Evolutionary conservation across 2,888 invertebrate genomes (phyloP).

Genomic region (Miltochrista miniata): DNA sequence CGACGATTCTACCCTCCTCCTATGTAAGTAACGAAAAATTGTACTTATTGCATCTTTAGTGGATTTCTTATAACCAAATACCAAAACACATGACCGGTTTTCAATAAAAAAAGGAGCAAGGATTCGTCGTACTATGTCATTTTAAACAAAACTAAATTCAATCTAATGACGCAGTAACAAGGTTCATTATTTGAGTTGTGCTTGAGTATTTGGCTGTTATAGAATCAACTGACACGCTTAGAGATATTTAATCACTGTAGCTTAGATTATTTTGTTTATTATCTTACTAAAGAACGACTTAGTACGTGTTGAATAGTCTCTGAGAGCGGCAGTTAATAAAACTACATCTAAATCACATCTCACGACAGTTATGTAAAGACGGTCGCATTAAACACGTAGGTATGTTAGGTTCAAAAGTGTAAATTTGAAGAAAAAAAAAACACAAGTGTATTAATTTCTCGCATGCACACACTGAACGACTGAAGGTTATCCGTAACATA

Average conservation of each 20-base stretch:
- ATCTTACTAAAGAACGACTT: too few species aligned
- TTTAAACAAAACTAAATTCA: too few species aligned
- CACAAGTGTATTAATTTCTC: conserved; percentile 10
- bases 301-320: too few species aligned
- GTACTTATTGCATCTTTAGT: too few species aligned
- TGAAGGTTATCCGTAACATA: background rate
- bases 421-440: conserved; percentile 5
- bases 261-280: too few species aligned
- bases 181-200: background rate
- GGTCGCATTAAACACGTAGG: background rate
- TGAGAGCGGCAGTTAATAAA: background rate
- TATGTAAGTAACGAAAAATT: conserved; percentile 22
- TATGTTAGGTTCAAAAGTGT: conserved; percentile 7
- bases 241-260: too few species aligned
- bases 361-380: background rate
- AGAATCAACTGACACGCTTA: too few species aligned
- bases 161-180: background rate
- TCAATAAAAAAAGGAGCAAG: too few species aligned
- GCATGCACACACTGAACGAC: conserved; percentile 12
- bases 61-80: too few species aligned
- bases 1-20: conserved; percentile 71
- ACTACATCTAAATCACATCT: background rate
- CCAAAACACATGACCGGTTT: too few species aligned
- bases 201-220: background rate
- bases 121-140: too few species aligned